Percentiles rank a stretch among this genome's conserved stretches.
Evolutionary conservation across 2,888 invertebrate genomes (phyloP).

Genomic region (Argyresthia albistria): DNA sequence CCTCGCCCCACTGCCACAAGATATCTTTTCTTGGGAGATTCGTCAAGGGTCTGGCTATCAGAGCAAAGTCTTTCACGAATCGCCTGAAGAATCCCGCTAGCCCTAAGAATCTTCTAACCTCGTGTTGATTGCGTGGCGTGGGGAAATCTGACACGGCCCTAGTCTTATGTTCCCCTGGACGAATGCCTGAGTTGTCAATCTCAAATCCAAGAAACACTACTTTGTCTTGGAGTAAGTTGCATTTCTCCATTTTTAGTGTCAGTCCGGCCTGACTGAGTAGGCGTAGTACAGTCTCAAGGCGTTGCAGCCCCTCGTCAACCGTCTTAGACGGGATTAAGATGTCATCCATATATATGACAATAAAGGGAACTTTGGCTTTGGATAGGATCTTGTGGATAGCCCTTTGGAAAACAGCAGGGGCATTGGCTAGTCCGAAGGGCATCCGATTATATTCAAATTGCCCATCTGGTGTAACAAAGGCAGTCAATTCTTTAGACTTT

Average conservation of each 20-base stretch:
- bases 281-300: constrained; percentile 8
- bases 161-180: constrained; percentile 15
- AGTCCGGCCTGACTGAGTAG: constrained; percentile 7
- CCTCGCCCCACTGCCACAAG: no score
- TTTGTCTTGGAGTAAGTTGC: constrained; percentile 12
- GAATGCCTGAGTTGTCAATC: constrained; percentile 12
- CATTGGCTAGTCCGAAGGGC: no score
- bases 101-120: constrained; percentile 20
- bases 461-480: constrained; percentile 23
- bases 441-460: constrained; percentile 18
- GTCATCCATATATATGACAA: constrained; percentile 10
- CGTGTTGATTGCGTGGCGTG: constrained; percentile 13
- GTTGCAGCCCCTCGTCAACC: constrained; percentile 6
- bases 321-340: constrained; percentile 6
- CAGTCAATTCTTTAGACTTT: constrained; percentile 25
- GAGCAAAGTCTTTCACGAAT: constrained; percentile 15
- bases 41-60: constrained; percentile 15
- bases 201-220: constrained; percentile 17
- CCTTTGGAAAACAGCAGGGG: constrained; percentile 12
- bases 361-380: background rate
- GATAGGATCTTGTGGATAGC: constrained; percentile 6
- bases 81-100: constrained; percentile 19
- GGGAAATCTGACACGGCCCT: constrained; percentile 16
- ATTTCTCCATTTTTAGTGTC: constrained; percentile 14
- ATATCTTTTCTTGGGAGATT: constrained; percentile 13